phyloP scores from a whole-genome alignment of 2,113 vertebrate genomes.

The Genyomyrus donnyi region DNA sequence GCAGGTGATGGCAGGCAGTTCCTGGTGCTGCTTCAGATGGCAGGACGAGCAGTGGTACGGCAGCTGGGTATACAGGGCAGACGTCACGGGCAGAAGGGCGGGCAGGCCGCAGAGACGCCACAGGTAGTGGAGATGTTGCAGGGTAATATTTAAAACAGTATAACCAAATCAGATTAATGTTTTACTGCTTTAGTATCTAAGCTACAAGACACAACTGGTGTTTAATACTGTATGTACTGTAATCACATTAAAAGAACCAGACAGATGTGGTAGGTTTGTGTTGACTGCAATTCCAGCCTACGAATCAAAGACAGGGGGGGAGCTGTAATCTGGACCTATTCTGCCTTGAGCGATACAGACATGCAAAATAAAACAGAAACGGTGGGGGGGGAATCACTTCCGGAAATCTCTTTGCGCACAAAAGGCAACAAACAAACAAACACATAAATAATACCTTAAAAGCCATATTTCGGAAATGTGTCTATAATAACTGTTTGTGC shows the following conservation, averaged over 20 bases:
- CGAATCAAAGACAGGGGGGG: neutral
- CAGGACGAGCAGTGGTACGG: too few species aligned
- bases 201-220: neutral
- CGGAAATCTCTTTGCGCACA: conserved; percentile 28
- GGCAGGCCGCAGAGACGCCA: too few species aligned
- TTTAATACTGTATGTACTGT: neutral
- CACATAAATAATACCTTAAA: conserved; percentile 6
- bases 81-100: too few species aligned
- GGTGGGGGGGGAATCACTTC: conserved; percentile 11
- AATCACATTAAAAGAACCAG: neutral
- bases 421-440: conserved; percentile 34
- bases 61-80: too few species aligned
- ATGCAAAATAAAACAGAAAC: conserved; percentile 26
- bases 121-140: too few species aligned
- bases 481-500: neutral
- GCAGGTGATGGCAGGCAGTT: too few species aligned
- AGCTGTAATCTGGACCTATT: conserved; percentile 47
- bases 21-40: too few species aligned
- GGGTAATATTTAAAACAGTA: too few species aligned
- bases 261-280: neutral
- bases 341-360: conserved; percentile 48
- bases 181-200: neutral
- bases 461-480: neutral
- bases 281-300: neutral
- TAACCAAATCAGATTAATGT: neutral